Base-by-base conservation (phyloP, 1,140 invertebrate genomes). In the Saccostrea glomerata region DNA sequence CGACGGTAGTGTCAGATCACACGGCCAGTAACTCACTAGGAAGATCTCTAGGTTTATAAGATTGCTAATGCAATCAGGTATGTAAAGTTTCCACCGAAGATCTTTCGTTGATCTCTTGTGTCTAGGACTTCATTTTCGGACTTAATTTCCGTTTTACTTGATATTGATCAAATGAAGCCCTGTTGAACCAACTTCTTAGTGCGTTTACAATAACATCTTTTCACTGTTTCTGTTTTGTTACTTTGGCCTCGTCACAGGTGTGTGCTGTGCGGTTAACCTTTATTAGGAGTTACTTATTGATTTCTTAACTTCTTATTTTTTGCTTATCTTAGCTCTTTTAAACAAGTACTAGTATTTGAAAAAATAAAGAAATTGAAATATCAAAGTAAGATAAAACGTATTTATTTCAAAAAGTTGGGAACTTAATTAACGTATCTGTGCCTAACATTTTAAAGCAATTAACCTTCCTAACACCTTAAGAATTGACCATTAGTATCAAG, bases 61-160 rank as follows among this genome's bases (percentile, higher is more conserved):
- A 77, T 77, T 77, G 70, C 23, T 77, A 77, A 77, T 77, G 23
- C 13, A 77, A 77, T 77, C 70, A 77, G 70, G 70, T 77, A 30
- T 77, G 25, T 77, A 15, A 23, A 36, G 13, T 77, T 77, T 77
- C 70, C 25, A 30, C 36, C 13, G 23, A 15, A 25, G 70, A 25
- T 15, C 25, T 30, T 12, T 30, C 70, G 70, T 77, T 13, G 70
- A 77, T 77, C 13, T 77, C 70, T 36, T 77, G 70, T 77, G 70
- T 77, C 30, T 15, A 15, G 5, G 25, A 77, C 23, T 77, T 77
- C 70, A 77, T 25, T 77, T 77, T 77, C n/a, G 70, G 70, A 77
- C 36, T 7, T 77, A 77, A 77, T 77, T 77, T 77, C 70, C 70
- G 70, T 77, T 77, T 77, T 77, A 9, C 30, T 25, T 25, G 70